These are phyloP conservation scores for Xylocampa areola DNA, from an alignment of 2,888 invertebrate genomes.

Conservation along the genomic window DNA sequence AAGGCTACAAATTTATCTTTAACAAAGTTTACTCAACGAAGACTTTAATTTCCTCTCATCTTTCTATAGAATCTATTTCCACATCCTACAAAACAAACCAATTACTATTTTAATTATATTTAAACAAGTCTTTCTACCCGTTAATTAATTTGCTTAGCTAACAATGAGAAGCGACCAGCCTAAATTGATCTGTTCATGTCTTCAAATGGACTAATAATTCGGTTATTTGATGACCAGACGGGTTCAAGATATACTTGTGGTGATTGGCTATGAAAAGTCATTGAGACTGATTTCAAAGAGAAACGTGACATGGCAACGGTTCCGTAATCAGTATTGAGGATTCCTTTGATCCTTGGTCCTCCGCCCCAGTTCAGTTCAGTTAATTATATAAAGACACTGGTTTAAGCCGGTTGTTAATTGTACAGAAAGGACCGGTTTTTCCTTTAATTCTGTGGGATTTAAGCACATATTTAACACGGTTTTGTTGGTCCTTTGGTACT, in stretches of 20 bases:
- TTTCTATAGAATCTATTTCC: conserved; percentile 11
- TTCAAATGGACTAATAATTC: conserved; percentile 1
- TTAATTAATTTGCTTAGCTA: conserved; percentile 64
- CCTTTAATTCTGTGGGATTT: neutral
- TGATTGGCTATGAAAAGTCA: conserved; percentile 60
- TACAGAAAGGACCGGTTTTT: conserved; percentile 9
- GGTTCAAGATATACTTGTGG: conserved; percentile 41
- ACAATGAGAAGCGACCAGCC: conserved; percentile 47
- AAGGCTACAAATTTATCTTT: neutral
- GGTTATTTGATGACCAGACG: conserved; percentile 11
- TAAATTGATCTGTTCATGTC: conserved; percentile 26
- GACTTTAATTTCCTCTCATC: conserved; percentile 9
- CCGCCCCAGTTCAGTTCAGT: conserved; percentile 17
- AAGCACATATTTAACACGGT: neutral
- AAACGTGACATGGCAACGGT: conserved; percentile 62
- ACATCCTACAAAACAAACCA: conserved; percentile 41
- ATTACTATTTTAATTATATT: conserved; percentile 57
- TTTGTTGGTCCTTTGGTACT: neutral
- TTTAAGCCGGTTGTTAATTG: conserved; percentile 20
- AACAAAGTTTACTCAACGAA: neutral
- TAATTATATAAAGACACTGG: conserved; percentile 39
- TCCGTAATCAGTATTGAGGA: conserved; percentile 55
- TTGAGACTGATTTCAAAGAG: conserved; percentile 62
- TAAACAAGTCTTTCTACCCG: conserved; percentile 53
- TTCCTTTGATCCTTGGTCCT: conserved; percentile 56